phyloP scores from a whole-genome alignment of 2,113 vertebrate species.

The Arvicanthis niloticus region DNA sequence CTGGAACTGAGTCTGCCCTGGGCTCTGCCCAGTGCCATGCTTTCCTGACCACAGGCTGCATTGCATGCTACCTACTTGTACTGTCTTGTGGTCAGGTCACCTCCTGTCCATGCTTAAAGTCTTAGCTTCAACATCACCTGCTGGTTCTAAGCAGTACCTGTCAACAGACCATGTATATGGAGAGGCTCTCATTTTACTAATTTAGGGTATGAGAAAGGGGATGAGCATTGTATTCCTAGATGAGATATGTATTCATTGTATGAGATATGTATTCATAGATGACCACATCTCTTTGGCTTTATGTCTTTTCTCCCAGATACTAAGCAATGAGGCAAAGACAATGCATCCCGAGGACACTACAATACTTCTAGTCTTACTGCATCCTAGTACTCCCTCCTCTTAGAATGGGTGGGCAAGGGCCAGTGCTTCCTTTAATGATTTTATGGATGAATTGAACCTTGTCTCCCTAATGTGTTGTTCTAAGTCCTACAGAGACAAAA shows the following conservation, averaged over 20 bases:
- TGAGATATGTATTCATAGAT: conserved; percentile 43
- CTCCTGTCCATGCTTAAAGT: background rate
- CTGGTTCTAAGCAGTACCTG: background rate
- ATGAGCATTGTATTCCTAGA: conserved; percentile 3
- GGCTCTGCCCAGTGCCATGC: background rate
- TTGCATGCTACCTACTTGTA: rapidly evolving
- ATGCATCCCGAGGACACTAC: background rate
- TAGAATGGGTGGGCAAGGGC: background rate
- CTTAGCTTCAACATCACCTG: background rate
- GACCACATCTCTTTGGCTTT: background rate
- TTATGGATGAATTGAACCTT: background rate
- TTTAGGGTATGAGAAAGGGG: background rate
- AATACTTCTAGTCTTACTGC: background rate
- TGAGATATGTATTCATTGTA: too few species aligned
- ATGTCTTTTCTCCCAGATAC: background rate
- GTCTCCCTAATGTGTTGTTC: background rate
- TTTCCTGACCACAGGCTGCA: rapidly evolving
- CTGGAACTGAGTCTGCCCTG: background rate
- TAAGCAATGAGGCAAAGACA: background rate
- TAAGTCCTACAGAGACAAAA: background rate
- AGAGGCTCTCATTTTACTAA: background rate
- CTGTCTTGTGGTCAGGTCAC: background rate
- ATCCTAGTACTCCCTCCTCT: background rate
- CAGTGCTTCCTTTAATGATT: background rate
- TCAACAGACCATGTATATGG: rapidly evolving